Evolutionary conservation across 2,797 vertebrate genomes (phyloP), one percentile per base, ranked within the genome.

Genomic region (Labroides dimidiatus): DNA sequence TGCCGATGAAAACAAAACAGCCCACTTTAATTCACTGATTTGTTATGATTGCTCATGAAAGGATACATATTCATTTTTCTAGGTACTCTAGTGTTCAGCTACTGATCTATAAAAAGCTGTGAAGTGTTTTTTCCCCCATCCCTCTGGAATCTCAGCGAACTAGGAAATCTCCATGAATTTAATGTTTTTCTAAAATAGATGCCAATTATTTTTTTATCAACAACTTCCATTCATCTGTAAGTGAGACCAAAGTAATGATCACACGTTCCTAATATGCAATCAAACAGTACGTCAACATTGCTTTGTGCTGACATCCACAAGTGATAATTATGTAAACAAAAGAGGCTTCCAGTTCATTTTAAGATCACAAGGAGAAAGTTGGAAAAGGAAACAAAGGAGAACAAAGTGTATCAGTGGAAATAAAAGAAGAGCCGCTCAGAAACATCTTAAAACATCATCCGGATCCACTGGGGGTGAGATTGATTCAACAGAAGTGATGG

Each of bases 291-390:
- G 85, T 86, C 88, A 85, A 64, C 72, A 55, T 78, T 54, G 81
- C 78, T 85, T 86, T 87, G 78, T 66, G 80, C 55, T 60, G 83
- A 87, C 81, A 79, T 44, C 71, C 67, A 51, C 65, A 72, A 76
- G 54, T 77, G 77, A 82, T 82, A 75, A 85, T 80, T 78, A 79
- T 72, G 77, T 78, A 77, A 88, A 87, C 84, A 85, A 76, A 19
- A 80, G 7, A 83, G 33, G 23, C 12, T 27, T 44, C 37, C 64
- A 45, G 64, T 67, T 79, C 65, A 72, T 88, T 75, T 66, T 61
- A 64, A 81, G 50, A 58, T 77, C 57, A 64, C 17, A 52, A 67
- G 30, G 9, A 81, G 78, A 64, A 16, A 51, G 54, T 83, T 75
- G 64, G 78, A 67, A 80, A 45, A 23, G 44, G 71, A 45, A 41